These are phyloP conservation scores for Procambarus clarkii DNA, from an alignment of 1,140 invertebrate species.

Conservation along the genomic window DNA sequence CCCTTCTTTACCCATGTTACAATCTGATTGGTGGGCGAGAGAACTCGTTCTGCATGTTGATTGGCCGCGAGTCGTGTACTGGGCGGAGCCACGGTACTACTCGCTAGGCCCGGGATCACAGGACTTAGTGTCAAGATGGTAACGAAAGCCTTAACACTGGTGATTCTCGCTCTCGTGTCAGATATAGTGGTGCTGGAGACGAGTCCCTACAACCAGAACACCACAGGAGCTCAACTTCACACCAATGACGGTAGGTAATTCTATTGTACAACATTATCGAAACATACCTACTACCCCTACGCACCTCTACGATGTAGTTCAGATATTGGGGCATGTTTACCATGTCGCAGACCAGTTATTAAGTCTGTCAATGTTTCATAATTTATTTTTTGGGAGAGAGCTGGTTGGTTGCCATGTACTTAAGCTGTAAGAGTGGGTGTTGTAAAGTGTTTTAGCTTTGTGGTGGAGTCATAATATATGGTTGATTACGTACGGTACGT, in stretches of 20 bases:
- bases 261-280: no score
- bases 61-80: conserved; percentile 20
- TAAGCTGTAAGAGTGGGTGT: no score
- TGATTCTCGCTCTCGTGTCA: conserved; percentile 58
- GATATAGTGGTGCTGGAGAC: conserved; percentile 11
- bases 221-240: neutral
- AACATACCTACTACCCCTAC: no score
- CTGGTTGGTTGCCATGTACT: no score
- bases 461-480: no score
- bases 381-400: no score
- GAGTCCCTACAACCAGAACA: neutral
- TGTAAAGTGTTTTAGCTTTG: no score
- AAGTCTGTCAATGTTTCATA: no score
- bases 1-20: neutral
- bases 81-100: conserved; percentile 45
- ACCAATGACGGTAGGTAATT: neutral
- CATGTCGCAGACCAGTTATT: no score
- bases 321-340: no score
- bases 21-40: conserved; percentile 19
- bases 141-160: conserved; percentile 56
- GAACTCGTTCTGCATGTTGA: neutral
- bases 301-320: no score
- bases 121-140: conserved; percentile 63
- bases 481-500: no score
- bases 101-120: conserved; percentile 15